Percentiles rank a stretch among this genome's conserved stretches.
Conservation (phyloP, 64 coral and sea anemone genomes). For the Stichodactyla mertensii region DNA sequence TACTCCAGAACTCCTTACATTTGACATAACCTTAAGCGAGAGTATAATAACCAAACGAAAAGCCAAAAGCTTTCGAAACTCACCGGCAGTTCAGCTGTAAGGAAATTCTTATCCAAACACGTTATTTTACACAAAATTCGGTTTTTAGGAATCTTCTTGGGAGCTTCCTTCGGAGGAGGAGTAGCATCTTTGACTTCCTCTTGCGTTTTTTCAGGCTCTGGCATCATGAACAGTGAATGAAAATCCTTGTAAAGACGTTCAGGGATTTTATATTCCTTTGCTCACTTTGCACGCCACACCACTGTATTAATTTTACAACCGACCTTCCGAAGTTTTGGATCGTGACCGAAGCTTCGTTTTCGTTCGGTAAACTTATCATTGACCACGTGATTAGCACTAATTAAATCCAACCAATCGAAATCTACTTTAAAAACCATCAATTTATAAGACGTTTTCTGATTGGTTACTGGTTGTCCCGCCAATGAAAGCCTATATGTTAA, state of each 20-base stretch:
- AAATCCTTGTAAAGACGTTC: neutral
- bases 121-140: constrained; percentile 48
- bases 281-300: constrained; percentile 1
- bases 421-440: neutral
- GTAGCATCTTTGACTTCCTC: constrained; percentile 3
- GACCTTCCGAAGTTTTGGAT: neutral
- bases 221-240: neutral
- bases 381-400: neutral
- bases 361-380: neutral
- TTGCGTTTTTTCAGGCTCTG: neutral
- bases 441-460: neutral
- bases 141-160: constrained; percentile 41
- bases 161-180: constrained; percentile 23
- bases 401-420: neutral
- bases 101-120: constrained; percentile 38
- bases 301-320: neutral
- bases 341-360: neutral
- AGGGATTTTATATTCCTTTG: neutral
- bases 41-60: neutral
- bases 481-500: constrained; percentile 4
- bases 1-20: neutral
- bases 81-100: constrained; percentile 49
- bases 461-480: neutral
- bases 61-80: constrained; percentile 4
- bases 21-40: neutral